Percentiles rank a stretch among this genome's conserved stretches.
Conservation (phyloP, 2,888 invertebrate species). For the Smittia aterrima region DNA sequence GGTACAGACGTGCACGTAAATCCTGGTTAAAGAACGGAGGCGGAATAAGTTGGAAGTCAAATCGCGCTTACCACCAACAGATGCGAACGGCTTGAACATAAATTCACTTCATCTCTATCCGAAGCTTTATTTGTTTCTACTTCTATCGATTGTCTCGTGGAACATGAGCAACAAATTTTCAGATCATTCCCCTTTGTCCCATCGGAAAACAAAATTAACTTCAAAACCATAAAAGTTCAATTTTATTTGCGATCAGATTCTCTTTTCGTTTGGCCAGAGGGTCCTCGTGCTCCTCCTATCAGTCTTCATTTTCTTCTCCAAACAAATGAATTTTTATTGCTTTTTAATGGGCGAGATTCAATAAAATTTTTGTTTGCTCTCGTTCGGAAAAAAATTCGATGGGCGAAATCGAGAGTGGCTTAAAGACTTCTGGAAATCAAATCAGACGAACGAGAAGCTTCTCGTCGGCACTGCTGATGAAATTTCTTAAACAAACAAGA, state of each 20-base stretch:
- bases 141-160: not conserved
- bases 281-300: no score
- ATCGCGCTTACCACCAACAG: not conserved
- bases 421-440: no score
- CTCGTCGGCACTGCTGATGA: no score
- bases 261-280: not conserved
- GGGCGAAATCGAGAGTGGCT: no score
- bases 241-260: not conserved
- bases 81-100: not conserved
- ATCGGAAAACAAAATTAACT: not conserved
- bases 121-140: not conserved
- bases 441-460: no score
- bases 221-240: not conserved
- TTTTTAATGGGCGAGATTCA: not conserved
- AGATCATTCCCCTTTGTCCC: not conserved
- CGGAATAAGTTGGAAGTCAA: not conserved
- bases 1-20: no score
- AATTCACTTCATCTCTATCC: not conserved
- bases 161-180: not conserved
- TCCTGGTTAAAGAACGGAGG: no score
- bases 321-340: not conserved
- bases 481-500: no score
- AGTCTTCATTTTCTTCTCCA: conserved; percentile 1
- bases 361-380: not conserved
- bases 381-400: not conserved